Base-by-base conservation (phyloP, 2,888 invertebrate genomes). In the Netelia fuscicornis region DNA sequence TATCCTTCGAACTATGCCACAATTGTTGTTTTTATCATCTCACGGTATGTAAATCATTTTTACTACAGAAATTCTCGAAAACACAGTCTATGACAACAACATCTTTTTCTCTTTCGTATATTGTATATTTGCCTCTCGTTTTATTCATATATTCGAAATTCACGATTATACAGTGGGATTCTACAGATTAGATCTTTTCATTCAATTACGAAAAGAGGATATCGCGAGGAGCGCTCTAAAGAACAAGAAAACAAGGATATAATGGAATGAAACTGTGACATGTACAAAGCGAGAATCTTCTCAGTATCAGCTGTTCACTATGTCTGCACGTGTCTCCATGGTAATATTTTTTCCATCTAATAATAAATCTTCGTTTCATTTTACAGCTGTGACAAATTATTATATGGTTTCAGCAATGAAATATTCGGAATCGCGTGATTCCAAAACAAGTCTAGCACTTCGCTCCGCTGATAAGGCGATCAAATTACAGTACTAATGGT, bases 161-260 rank as follows among this genome's bases (percentile, higher is more conserved):
- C 90, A 91, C 90, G 92, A 91, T 92, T 90, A 92, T 91, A 92
- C 91, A 91, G 89, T 89, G 85, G 87, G 90, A 89, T 85, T 90
- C 92, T 92, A 93, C 90, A 92, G 91, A 92, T 93, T 93, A 93
- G 92, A 92, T 91, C 58, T 37, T 67, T 68, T 68, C 67, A 58
- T 91, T 90, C 89, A 79, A 75, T 74, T 17, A 91, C 91, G 89
- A 90, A 91, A 91, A 90, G 90, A 87, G 83, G 83, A 84, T 85
- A 78, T 86, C 75, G 82, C 74, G 90, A 87, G 83, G 84, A 85
- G 86, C 77, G 87, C 75, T 82, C 74, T 74, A 68, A 85, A 81
- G 56, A 82, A 76, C 25, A 44, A 67, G 70, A 74, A 67, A 77
- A 68, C 80, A 62, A 87, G 74, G 71, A 62, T 75, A 67, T 72